These are phyloP conservation scores for Myotis davidii DNA, from an alignment of 2,113 vertebrate genomes.

Conservation along the genomic window DNA sequence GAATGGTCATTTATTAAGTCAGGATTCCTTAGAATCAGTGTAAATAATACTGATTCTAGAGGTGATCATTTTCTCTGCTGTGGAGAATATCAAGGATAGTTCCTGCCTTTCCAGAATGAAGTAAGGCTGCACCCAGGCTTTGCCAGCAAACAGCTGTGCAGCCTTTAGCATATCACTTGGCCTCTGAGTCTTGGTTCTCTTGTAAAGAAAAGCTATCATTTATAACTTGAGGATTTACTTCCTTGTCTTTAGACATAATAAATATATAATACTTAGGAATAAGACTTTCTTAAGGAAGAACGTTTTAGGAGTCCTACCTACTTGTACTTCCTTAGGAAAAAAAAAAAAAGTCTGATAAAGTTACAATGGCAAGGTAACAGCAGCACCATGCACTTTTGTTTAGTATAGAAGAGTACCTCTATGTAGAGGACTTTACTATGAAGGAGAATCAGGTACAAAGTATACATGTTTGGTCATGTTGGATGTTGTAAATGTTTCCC, in stretches of 20 bases:
- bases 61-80: neutral
- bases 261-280: neutral
- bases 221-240: constrained; percentile 30
- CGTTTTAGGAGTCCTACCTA: neutral
- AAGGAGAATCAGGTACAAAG: neutral
- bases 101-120: neutral
- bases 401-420: neutral
- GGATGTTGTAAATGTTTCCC: too few species aligned
- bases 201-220: constrained; percentile 3
- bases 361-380: neutral
- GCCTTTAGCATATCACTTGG: neutral
- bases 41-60: neutral
- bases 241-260: neutral
- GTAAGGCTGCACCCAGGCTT: neutral
- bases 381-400: neutral
- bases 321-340: neutral
- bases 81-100: neutral
- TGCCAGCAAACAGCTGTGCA: neutral
- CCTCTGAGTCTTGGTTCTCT: neutral
- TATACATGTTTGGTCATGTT: neutral
- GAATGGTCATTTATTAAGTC: neutral
- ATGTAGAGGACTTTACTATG: neutral
- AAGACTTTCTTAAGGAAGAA: constrained; percentile 7
- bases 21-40: neutral
- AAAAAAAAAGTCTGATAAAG: neutral